Evolutionary conservation across 1,140 invertebrate genomes (phyloP), one percentile per base, ranked within the genome.

Genomic region (Tachypleus tridentatus): DNA sequence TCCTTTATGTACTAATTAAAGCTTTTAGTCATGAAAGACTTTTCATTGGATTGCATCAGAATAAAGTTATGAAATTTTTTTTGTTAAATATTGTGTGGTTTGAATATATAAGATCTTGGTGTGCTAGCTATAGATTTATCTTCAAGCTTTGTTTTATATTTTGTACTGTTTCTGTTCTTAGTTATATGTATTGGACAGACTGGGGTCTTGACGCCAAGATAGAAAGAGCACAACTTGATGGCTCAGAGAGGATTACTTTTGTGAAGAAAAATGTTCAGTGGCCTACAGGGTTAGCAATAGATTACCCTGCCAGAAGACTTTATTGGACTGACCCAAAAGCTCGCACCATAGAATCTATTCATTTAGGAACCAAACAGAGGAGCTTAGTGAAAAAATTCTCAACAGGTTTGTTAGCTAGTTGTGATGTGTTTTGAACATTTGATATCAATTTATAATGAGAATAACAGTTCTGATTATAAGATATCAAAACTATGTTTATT

Each of bases 101-200:
- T 29, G 29, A n/a, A 83, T n/a, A n/a, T n/a, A n/a, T n/a, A n/a
- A n/a, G n/a, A n/a, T 95, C 54, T 86, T 84, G 0, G 89, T 87
- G 2, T 91, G 89, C 71, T 80, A 76, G 57, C 61, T 76, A 7
- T 72, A 76, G 56, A 75, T 75, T 5, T 67, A 64, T 9, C 62
- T 71, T 53, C 70, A 75, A 61, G 11, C 62, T 5, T 47, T 53
- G 10, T 49, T 68, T 4, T 8, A 67, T 49, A 48, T 53, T 11
- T 58, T 29, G 0, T 53, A 57, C 50, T 89, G 3, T 85, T 58
- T 48, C 51, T 72, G 70, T 70, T 72, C 86, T 77, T 73, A 86
- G 87, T 4, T 75, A 79, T 61, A 86, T 94, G 82, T 94, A 85
- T 74, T 94, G 91, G 91, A 85, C 85, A 1, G 89, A 93, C 74